Base-by-base conservation (phyloP, 2,113 vertebrate genomes). In the Caretta caretta region DNA sequence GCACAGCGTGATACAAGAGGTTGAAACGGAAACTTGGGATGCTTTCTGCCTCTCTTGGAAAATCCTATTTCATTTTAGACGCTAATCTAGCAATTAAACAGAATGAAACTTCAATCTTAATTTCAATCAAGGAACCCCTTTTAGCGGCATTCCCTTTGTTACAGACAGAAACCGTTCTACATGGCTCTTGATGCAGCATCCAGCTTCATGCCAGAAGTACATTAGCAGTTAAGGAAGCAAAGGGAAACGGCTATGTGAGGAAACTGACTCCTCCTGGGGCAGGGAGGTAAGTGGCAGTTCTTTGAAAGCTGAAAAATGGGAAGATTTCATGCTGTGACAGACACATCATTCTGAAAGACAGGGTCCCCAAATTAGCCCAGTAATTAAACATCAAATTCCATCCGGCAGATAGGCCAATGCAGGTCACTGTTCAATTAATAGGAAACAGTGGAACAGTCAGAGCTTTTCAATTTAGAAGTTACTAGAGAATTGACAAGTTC, bases 221-320 rank as follows among this genome's bases (percentile, higher is more conserved):
- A n/a, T 14, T 16, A 53, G 13, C 5, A 75, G 48, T 20, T 29
- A 54, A 9, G 1, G 1, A 35, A 84, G 85, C 51, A 14, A 35
- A 59, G 35, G 1, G 3, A 19, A 69, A 76, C 76, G 38, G 4
- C 10, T 1, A 2, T 84, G 27, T 38, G 59, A 46, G 35, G 19
- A 56, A 86, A 22, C 0, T 0, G 19, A 1, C 13, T 29, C 80
- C 48, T 84, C 56, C n/a, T 83, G 27, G 27, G 1, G 0, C 50
- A 0, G 0, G 2, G 24, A 54, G 46, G 24, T 42, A 42, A 76
- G 48, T 25, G 25, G 53, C 7, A 48, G 83, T 9, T 29, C 10
- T 86, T 57, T 42, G 0, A 9, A 91, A 88, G 20, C 51, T 79
- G 54, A 3, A 13, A 9, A 20, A 29, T 11, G 62, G 35, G 50